phyloP scores from a whole-genome alignment of 2,888 invertebrate species.

The Aspidiotus rigidus region DNA sequence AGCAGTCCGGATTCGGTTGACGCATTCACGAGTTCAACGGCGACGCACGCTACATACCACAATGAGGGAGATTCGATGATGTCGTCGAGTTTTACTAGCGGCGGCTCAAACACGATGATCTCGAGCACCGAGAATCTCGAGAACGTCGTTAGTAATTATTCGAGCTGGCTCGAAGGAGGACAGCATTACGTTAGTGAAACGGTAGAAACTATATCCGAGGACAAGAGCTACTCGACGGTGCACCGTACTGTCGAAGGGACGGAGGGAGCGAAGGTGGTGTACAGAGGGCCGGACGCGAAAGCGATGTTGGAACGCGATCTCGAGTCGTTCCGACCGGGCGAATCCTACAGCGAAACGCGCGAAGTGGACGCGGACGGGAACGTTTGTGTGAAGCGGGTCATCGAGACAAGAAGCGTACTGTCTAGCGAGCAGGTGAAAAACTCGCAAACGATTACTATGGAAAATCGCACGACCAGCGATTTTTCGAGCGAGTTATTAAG shows the following conservation, averaged over 20 bases:
- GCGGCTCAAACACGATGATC: slow-evolving; percentile 74
- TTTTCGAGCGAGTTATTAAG: background rate
- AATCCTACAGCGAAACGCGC: slow-evolving; percentile 45
- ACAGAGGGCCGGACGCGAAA: slow-evolving; percentile 48
- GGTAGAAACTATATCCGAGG: slow-evolving; percentile 44
- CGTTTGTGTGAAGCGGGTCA: slow-evolving; percentile 47
- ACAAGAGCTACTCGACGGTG: slow-evolving; percentile 44
- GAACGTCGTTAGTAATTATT: slow-evolving; percentile 43
- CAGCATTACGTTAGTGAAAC: slow-evolving; percentile 47
- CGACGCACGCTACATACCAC: slow-evolving; percentile 73
- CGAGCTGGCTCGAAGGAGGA: slow-evolving; percentile 45
- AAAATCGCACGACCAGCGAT: background rate
- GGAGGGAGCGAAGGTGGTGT: slow-evolving; percentile 47
- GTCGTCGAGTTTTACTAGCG: slow-evolving; percentile 76
- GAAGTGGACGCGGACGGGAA: slow-evolving; percentile 49
- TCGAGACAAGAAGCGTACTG: slow-evolving; percentile 47
- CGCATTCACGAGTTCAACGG: slow-evolving; percentile 62
- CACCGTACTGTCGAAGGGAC: slow-evolving; percentile 48
- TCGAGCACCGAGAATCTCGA: slow-evolving; percentile 65
- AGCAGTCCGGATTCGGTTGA: slow-evolving; percentile 66
- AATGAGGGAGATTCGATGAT: slow-evolving; percentile 75
- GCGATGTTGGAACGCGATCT: slow-evolving; percentile 47
- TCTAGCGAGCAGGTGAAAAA: slow-evolving; percentile 40
- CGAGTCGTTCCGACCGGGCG: slow-evolving; percentile 48
- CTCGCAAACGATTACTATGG: slow-evolving; percentile 6